Evolutionary conservation across 92 coral and sea anemone genomes (phyloP), one percentile per base, ranked within the genome.

Genomic region (Zoanthus solanderi): DNA sequence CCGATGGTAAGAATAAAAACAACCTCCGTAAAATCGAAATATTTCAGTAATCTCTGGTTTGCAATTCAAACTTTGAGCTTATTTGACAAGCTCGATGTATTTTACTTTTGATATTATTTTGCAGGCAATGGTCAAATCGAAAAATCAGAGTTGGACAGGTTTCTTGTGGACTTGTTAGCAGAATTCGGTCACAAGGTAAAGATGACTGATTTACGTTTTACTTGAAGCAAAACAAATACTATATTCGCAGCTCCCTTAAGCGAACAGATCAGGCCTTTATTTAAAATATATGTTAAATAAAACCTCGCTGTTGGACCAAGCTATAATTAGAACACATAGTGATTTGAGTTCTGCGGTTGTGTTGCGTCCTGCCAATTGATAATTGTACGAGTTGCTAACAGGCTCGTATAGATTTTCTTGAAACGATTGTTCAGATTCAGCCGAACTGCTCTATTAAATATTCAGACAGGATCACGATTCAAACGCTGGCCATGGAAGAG

Each of bases 81-180:
- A 44, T 28, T 48, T 63, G 18, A 66, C 28, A 10, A 63, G 60
- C 28, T 77, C 61, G 13, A 12, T 77, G n/a, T 81, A 45, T 28
- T 60, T 9, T 18, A 18, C 57, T 42, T 45, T 31, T 76, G 44
- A 5, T 10, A 18, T 65, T 16, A 29, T 28, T 63, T 47, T 18
- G 30, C 58, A 81, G 85, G 85, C 57, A 81, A 81, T 65, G 85
- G 85, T 13, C 85, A 81, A 71, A 81, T 81, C 7, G 85, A 81
- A 17, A 47, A 66, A 81, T 47, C 57, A 5, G 85, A 81, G 28
- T 47, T 81, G 46, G 74, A 81, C 74, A 65, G 76, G 60, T 81
- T 81, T 65, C 57, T 81, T 17, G 13, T 42, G 12, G 85, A 81
- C 4, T 81, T 81, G 85, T 31, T 81, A 75, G 74, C 60, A 17